These are phyloP conservation scores for Halichoeres trimaculatus DNA, from an alignment of 2,113 vertebrate genomes.

Conservation along the genomic window DNA sequence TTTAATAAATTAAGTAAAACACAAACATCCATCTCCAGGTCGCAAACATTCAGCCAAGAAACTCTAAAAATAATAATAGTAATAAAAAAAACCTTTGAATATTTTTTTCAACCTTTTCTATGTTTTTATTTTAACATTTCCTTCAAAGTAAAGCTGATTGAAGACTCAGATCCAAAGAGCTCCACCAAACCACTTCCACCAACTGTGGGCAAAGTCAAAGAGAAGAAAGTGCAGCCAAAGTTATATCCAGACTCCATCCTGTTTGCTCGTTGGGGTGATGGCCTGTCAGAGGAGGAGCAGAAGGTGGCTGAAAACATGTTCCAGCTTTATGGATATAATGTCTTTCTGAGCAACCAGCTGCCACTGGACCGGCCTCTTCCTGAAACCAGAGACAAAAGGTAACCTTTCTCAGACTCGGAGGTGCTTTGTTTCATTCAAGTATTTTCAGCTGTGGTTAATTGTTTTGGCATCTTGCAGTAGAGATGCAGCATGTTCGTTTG, in stretches of 20 bases:
- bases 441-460: no score
- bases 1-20: no score
- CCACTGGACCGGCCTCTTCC: slow-evolving; percentile 66
- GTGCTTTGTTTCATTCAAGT: no score
- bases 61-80: no score
- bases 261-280: slow-evolving; percentile 70
- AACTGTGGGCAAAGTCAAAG: not conserved
- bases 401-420: not conserved
- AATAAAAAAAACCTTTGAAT: no score
- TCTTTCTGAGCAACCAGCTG: slow-evolving; percentile 73
- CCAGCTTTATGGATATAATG: slow-evolving; percentile 76
- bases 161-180: slow-evolving; percentile 11
- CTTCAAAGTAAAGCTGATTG: slow-evolving; percentile 44
- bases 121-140: not conserved
- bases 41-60: no score
- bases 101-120: not conserved
- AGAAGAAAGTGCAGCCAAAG: slow-evolving; percentile 8
- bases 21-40: no score
- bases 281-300: slow-evolving; percentile 69
- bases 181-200: not conserved
- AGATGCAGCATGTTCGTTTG: no score
- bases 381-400: slow-evolving; percentile 66
- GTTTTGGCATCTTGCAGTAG: no score
- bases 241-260: slow-evolving; percentile 69
- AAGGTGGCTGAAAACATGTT: slow-evolving; percentile 68